These are phyloP conservation scores for Hirudinaria manillensis DNA, from an alignment of 2,888 invertebrate species.

Conservation along the genomic window DNA sequence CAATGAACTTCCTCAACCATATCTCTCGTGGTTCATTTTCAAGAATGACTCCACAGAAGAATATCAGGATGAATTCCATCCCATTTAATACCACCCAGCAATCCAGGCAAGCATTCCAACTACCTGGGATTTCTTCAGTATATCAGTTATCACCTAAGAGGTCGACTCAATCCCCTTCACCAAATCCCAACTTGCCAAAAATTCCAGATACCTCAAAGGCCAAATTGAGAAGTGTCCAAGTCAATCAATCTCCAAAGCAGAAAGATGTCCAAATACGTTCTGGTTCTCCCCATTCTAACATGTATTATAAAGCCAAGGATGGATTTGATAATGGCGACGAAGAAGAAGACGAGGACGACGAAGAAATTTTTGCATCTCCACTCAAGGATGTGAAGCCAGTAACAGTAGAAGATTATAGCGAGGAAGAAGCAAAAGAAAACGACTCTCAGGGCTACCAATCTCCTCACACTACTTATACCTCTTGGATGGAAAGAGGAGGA, in stretches of 20 bases:
- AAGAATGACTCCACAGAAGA: neutral
- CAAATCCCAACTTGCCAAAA: too few relatives aligned
- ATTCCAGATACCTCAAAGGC: too few relatives aligned
- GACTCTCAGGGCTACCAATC: neutral
- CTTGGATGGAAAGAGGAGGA: constrained; percentile 23
- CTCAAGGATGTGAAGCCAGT: constrained; percentile 20
- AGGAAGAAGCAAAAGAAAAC: neutral
- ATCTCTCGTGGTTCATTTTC: neutral
- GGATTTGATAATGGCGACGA: constrained; percentile 16
- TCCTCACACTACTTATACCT: constrained; percentile 8
- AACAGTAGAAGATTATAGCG: neutral
- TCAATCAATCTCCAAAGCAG: neutral
- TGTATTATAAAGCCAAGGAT: neutral
- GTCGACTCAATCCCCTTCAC: neutral
- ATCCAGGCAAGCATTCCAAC: neutral
- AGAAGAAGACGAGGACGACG: constrained; percentile 21
- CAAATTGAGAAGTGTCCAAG: too few relatives aligned
- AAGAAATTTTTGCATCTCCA: constrained; percentile 28
- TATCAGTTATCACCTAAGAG: neutral
- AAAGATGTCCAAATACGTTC: too few relatives aligned
- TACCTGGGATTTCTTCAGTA: constrained; percentile 1
- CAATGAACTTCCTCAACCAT: neutral
- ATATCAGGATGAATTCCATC: neutral
- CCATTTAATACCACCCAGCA: neutral
- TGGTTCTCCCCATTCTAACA: constrained; percentile 1